A percentile compares a stretch with the other conserved stretches of the same genome.
phyloP scores from a whole-genome alignment of 2,113 vertebrate genomes.

The Sakesphorus luctuosus region DNA sequence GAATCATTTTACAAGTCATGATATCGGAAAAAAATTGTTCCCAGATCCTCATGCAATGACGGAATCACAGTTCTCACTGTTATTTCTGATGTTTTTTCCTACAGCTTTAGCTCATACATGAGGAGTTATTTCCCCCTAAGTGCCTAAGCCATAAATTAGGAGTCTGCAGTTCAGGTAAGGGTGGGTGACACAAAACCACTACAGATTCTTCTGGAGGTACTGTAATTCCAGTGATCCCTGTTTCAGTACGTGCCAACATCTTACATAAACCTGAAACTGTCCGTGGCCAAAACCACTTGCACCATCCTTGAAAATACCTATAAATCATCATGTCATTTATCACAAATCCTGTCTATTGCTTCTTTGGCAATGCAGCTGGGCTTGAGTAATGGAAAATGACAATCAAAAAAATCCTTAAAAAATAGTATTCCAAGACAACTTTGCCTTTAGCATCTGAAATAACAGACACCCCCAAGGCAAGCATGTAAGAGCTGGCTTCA shows the following conservation, averaged over 20 bases:
- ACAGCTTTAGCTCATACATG: neutral
- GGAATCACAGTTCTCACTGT: neutral
- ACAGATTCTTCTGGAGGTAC: neutral
- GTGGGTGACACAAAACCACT: neutral
- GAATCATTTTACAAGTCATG: neutral
- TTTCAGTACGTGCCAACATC: neutral
- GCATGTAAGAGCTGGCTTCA: neutral
- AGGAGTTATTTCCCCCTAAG: neutral
- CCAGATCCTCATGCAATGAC: neutral
- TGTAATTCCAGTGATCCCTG: neutral
- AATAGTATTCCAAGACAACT: neutral
- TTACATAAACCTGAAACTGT: neutral
- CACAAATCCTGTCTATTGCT: neutral
- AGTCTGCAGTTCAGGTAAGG: neutral
- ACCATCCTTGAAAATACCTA: neutral
- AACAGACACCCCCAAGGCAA: slow-evolving; percentile 29
- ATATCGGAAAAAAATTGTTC: neutral
- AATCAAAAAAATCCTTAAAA: neutral
- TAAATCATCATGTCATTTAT: neutral
- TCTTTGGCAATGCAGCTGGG: neutral
- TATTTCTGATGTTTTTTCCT: neutral
- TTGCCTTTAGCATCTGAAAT: slow-evolving; percentile 24
- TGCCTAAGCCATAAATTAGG: neutral
- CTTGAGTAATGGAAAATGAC: slow-evolving; percentile 20
- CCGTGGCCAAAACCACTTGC: neutral